Percentiles rank a stretch among this genome's conserved stretches.
These are phyloP conservation scores for Oophaga sylvatica DNA, from an alignment of 2,797 vertebrate genomes.

Conservation along the genomic window DNA sequence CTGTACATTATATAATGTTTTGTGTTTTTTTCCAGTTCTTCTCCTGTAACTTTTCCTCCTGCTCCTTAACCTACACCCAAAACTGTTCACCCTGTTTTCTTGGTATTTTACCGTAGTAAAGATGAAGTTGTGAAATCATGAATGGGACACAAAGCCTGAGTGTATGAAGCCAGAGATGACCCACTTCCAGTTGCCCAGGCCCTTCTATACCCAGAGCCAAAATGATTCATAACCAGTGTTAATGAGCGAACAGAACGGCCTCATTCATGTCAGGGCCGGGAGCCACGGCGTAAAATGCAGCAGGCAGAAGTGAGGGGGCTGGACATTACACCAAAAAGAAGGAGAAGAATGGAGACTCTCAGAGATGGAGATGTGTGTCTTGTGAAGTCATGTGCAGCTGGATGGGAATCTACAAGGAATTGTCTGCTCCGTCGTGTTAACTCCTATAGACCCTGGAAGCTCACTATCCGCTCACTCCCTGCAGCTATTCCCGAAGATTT, in stretches of 20 bases:
- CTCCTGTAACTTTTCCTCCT: not conserved
- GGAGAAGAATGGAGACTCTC: slow-evolving; percentile 55
- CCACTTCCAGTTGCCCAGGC: slow-evolving; percentile 24
- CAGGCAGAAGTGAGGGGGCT: slow-evolving; percentile 66
- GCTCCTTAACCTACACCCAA: not conserved
- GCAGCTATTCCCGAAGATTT: not conserved
- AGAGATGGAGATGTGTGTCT: slow-evolving; percentile 57
- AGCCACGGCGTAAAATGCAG: slow-evolving; percentile 9
- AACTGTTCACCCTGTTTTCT: not conserved
- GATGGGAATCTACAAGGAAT: slow-evolving; percentile 56
- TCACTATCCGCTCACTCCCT: not conserved
- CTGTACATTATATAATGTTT: not conserved
- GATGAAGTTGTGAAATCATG: slow-evolving; percentile 18
- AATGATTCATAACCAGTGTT: slow-evolving; percentile 43
- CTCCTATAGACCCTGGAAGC: slow-evolving; percentile 23
- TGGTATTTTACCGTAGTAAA: not conserved
- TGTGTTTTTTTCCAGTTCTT: not conserved
- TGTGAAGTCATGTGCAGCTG: slow-evolving; percentile 62
- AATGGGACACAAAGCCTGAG: slow-evolving; percentile 48
- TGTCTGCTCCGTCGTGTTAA: slow-evolving; percentile 48
- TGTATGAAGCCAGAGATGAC: slow-evolving; percentile 42
- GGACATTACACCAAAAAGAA: slow-evolving; percentile 29
- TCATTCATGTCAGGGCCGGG: slow-evolving; percentile 49
- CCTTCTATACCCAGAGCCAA: slow-evolving; percentile 25
- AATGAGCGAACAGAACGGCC: slow-evolving; percentile 46